phyloP scores from a whole-genome alignment of 1,140 invertebrate genomes.

The Scaptodrosophila lebanonensis region DNA sequence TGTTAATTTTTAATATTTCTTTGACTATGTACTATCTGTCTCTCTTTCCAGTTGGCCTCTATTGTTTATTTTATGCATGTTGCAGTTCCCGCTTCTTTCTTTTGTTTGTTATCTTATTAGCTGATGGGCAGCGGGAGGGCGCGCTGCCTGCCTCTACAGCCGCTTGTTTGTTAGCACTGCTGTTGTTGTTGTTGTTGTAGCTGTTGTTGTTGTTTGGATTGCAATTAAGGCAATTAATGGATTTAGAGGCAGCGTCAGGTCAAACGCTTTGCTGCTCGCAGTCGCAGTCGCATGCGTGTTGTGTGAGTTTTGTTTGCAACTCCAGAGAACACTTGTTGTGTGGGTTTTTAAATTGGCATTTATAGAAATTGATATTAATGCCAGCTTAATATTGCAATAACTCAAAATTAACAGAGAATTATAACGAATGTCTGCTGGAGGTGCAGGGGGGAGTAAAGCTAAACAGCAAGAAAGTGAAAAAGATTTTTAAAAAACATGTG shows the following conservation, averaged over 20 bases:
- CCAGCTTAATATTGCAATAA: slow-evolving; percentile 55
- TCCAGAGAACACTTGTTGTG: slow-evolving; percentile 1
- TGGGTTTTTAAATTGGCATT: neutral
- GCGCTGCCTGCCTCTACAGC: neutral
- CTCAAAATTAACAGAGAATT: slow-evolving; percentile 53
- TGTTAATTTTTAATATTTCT: slow-evolving; percentile 73
- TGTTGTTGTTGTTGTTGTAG: too few species aligned
- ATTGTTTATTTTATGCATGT: slow-evolving; percentile 37
- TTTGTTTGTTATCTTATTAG: slow-evolving; percentile 60
- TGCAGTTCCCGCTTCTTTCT: slow-evolving; percentile 6
- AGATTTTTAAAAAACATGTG: too few species aligned
- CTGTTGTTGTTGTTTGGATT: slow-evolving; percentile 17
- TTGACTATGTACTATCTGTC: slow-evolving; percentile 17
- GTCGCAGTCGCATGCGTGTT: slow-evolving; percentile 2
- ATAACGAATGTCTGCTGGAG: neutral
- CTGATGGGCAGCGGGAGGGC: slow-evolving; percentile 11
- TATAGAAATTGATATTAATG: slow-evolving; percentile 64
- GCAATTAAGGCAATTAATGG: slow-evolving; percentile 68
- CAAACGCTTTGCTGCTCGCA: slow-evolving; percentile 39
- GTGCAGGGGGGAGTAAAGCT: neutral
- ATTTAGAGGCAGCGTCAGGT: slow-evolving; percentile 18
- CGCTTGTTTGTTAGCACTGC: too few species aligned
- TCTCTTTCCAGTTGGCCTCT: slow-evolving; percentile 26
- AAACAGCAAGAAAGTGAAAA: neutral
- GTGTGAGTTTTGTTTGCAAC: slow-evolving; percentile 32